Evolutionary conservation across 2,888 invertebrate species (phyloP).

Genomic region (Tetranychus piercei): DNA sequence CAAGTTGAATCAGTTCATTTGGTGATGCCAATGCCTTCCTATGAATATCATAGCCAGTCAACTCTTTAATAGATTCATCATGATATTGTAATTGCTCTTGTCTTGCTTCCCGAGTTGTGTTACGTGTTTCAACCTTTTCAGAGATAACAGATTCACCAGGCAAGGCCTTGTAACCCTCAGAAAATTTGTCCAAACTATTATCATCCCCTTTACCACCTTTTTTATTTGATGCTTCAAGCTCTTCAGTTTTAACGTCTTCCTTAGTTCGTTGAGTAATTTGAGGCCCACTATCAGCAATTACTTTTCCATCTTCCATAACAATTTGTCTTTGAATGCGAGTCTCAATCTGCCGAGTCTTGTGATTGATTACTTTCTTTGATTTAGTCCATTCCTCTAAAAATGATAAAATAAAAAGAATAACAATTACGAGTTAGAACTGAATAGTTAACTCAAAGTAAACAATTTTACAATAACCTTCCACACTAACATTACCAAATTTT

Average conservation of each 20-base stretch:
- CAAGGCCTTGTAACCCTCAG: neutral
- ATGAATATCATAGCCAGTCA: constrained; percentile 26
- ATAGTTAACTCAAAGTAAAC: neutral
- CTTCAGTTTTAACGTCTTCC: constrained; percentile 72
- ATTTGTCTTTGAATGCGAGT: constrained; percentile 73
- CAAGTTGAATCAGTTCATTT: constrained; percentile 19
- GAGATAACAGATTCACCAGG: constrained; percentile 21
- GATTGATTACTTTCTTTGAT: constrained; percentile 26
- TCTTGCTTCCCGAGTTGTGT: constrained; percentile 24
- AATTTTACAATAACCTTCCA: no score
- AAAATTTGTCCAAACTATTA: neutral
- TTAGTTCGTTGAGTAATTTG: constrained; percentile 76
- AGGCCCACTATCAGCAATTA: constrained; percentile 71
- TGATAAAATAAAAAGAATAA: neutral
- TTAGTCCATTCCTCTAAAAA: constrained; percentile 28
- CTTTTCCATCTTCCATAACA: constrained; percentile 70
- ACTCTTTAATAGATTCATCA: constrained; percentile 26
- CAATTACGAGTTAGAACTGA: neutral
- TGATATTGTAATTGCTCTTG: constrained; percentile 25
- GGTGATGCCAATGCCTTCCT: constrained; percentile 24
- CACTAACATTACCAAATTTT: no score
- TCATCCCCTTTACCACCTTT: neutral
- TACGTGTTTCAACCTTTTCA: constrained; percentile 27
- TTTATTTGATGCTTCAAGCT: constrained; percentile 37
- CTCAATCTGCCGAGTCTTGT: constrained; percentile 42